Evolutionary conservation across 2,888 invertebrate species (phyloP).

Genomic region (Drosophila peninsularis): DNA sequence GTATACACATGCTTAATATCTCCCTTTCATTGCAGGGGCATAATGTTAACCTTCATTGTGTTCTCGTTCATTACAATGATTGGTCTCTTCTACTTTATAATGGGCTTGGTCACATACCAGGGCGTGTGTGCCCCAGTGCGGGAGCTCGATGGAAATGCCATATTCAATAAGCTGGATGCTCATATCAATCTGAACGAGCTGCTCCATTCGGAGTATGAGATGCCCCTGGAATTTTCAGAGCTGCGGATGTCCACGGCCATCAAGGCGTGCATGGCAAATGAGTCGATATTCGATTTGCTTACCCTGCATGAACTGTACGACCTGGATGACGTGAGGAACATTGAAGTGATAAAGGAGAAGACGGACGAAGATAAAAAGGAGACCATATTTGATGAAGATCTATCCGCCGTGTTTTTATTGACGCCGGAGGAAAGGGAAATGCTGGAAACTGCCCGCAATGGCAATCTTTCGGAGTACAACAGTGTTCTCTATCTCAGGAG

Average conservation of each 20-base stretch:
- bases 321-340: constrained; percentile 5
- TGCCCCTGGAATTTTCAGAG: not conserved
- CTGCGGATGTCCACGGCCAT: constrained; percentile 44
- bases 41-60: constrained; percentile 90
- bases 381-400: constrained; percentile 25
- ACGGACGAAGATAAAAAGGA: not conserved
- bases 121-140: constrained; percentile 90
- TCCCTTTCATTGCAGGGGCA: constrained; percentile 85
- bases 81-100: constrained; percentile 88
- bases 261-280: constrained; percentile 32
- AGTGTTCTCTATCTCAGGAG: constrained; percentile 17
- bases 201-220: rapidly evolving
- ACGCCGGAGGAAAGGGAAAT: not conserved
- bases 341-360: constrained; percentile 8
- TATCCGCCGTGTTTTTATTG: constrained; percentile 17
- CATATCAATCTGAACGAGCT: constrained; percentile 15
- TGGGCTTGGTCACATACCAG: constrained; percentile 89
- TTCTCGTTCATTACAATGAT: constrained; percentile 89
- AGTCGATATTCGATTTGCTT: constrained; percentile 50
- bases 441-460: not conserved
- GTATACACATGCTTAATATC: not conserved
- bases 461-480: constrained; percentile 27
- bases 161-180: constrained; percentile 45
- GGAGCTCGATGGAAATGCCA: constrained; percentile 22
- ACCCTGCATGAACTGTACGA: constrained; percentile 13